Evolutionary conservation across 2,797 vertebrate genomes (phyloP), one percentile per base, ranked within the genome.

Genomic region (Schizothorax lantsangensis): DNA sequence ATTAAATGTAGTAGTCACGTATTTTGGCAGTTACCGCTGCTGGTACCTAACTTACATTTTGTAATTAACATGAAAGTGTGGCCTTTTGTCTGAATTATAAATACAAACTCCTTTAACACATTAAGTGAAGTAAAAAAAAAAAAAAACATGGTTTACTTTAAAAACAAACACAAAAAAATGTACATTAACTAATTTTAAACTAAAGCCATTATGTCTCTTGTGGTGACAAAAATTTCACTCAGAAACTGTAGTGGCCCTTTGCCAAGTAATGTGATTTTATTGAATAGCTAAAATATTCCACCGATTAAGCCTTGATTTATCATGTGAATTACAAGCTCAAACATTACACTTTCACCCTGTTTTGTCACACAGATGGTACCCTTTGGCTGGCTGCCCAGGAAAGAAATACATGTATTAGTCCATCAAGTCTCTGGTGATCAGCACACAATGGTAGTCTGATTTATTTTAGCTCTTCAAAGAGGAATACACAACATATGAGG

Each of bases 381-480:
- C 21, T 38, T 62, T 66, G 62, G 66, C 73, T 83, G 47, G 40
- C 36, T 36, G 73, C 81, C 30, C 54, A 68, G 11, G 30, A 26
- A 45, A 40, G 49, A 54, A 62, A 80, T 45, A 66, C 33, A 86
- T 38, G 66, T 26, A 75, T 75, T 47, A 8, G 36, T 74, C 83
- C 82, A 86, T 85, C n/a, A 79, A 89, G 82, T 59, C 83, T 86
- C 79, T 82, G 82, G 88, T 88, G 88, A 89, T 69, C 52, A 38
- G 87, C 90, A 84, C 88, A 84, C 84, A 92, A 88, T 84, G 82
- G 80, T 85, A 84, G 71, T 92, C 23, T 89, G 87, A 91, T 93
- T 92, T 90, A 93, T 89, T 94, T 79, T 83, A 85, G 84, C 43
- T 88, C 90, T 89, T 90, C 64, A 88, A 81, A 91, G 33, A 89